Evolutionary conservation across 2,797 vertebrate genomes (phyloP).

Genomic region (Rhodeus uyekii): DNA sequence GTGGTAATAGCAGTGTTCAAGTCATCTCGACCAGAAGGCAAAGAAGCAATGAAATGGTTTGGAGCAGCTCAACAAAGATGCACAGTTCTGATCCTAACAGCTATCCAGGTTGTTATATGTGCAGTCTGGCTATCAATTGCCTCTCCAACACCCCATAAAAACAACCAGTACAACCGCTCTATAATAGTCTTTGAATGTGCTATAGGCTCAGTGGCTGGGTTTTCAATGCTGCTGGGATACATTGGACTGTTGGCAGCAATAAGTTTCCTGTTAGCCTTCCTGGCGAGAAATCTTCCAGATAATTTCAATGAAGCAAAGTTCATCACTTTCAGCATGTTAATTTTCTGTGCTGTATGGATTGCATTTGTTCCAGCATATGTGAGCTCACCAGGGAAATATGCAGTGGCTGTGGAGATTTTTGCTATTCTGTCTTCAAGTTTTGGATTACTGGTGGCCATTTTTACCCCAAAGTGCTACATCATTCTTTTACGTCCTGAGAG

Average conservation of each 20-base stretch:
- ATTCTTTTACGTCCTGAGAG: slow-evolving; percentile 63
- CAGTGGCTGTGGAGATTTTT: slow-evolving; percentile 66
- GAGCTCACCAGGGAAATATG: slow-evolving; percentile 66
- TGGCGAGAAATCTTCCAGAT: slow-evolving; percentile 58
- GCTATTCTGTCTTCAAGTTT: slow-evolving; percentile 64
- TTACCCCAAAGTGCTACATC: slow-evolving; percentile 65
- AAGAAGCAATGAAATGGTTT: slow-evolving; percentile 14
- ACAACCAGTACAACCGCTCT: slow-evolving; percentile 44
- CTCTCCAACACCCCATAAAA: slow-evolving; percentile 6
- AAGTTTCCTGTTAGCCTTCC: neutral
- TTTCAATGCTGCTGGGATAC: slow-evolving; percentile 58
- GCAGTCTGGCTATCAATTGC: slow-evolving; percentile 1
- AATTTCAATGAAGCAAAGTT: slow-evolving; percentile 56
- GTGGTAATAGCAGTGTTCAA: slow-evolving; percentile 71
- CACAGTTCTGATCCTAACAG: neutral
- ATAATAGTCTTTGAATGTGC: slow-evolving; percentile 70
- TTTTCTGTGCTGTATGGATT: slow-evolving; percentile 64
- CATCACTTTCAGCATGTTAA: slow-evolving; percentile 68
- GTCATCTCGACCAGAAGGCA: slow-evolving; percentile 52
- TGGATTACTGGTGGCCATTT: slow-evolving; percentile 66
- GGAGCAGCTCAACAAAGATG: slow-evolving; percentile 6
- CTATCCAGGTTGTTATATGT: slow-evolving; percentile 4
- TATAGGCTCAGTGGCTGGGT: slow-evolving; percentile 59
- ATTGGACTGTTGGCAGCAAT: slow-evolving; percentile 1
- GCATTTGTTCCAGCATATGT: slow-evolving; percentile 65